Evolutionary conservation across 2,888 invertebrate genomes (phyloP).

Genomic region (Keiferia lycopersicella): DNA sequence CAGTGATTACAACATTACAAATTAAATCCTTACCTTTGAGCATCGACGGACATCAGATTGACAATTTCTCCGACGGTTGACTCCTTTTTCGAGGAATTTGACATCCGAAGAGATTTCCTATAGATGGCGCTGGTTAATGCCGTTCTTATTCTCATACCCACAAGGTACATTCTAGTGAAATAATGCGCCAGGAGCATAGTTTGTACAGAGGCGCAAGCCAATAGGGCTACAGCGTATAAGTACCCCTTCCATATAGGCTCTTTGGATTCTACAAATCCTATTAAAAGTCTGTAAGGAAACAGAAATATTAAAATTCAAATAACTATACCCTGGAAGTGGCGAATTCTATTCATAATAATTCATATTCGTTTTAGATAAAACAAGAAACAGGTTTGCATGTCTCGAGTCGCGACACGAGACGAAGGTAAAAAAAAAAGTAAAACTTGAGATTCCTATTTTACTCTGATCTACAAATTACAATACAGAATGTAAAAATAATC

Average conservation of each 20-base stretch:
- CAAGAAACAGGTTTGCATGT: not conserved
- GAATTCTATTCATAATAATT: not conserved
- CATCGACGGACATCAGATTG: constrained; percentile 95
- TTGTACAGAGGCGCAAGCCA: constrained; percentile 88
- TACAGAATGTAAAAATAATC: no score
- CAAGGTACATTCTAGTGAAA: constrained; percentile 94
- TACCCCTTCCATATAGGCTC: constrained; percentile 93
- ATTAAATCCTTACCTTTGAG: constrained; percentile 82
- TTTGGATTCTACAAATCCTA: constrained; percentile 83
- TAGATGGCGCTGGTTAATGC: constrained; percentile 95
- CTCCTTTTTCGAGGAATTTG: constrained; percentile 89
- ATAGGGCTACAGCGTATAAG: constrained; percentile 88
- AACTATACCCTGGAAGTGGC: not conserved
- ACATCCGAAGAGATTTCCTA: constrained; percentile 90
- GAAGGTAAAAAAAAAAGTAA: not conserved
- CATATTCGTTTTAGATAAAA: not conserved
- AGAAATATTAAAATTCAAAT: constrained; percentile 12
- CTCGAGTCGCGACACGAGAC: not conserved
- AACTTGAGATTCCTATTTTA: not conserved
- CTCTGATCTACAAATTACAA: no score
- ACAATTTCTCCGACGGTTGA: constrained; percentile 96
- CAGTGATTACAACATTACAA: not conserved
- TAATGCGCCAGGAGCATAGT: constrained; percentile 94
- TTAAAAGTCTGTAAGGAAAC: constrained; percentile 82
- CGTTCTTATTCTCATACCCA: constrained; percentile 94